Evolutionary conservation across 2,797 vertebrate genomes (phyloP).

Genomic region (Gymnoscopelus microlampas): DNA sequence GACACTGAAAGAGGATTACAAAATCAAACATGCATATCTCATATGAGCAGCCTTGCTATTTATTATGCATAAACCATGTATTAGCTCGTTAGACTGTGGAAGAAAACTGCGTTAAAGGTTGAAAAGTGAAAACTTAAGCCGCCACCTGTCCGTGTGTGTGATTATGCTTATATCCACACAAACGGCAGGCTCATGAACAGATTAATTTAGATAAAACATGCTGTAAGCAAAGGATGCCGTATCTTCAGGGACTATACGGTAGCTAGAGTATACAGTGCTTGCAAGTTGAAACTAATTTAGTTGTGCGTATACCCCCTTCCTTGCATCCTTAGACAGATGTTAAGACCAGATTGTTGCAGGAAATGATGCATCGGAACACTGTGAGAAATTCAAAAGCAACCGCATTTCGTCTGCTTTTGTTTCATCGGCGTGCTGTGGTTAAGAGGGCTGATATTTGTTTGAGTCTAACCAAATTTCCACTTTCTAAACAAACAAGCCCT

Average conservation of each 20-base stretch:
- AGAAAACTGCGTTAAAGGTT: conserved; percentile 57
- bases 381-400: conserved; percentile 21
- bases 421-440: conserved; percentile 50
- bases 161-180: conserved; percentile 24
- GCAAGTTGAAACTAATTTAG: no score
- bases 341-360: no score
- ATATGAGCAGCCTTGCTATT: conserved; percentile 64
- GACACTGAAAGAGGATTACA: conserved; percentile 63
- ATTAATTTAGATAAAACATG: conserved; percentile 38
- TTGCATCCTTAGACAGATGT: no score
- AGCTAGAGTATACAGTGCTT: no score
- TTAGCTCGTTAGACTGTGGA: conserved; percentile 63
- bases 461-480: conserved; percentile 47
- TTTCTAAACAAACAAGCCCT: conserved; percentile 52
- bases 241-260: neutral
- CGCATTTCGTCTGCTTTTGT: conserved; percentile 21
- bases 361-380: conserved; percentile 8
- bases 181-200: conserved; percentile 12
- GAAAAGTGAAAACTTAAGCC: conserved; percentile 51
- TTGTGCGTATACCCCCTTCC: no score
- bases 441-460: conserved; percentile 41
- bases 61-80: conserved; percentile 72
- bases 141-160: conserved; percentile 31
- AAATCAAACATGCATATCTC: conserved; percentile 70
- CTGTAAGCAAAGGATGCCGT: conserved; percentile 15